phyloP scores from a whole-genome alignment of 2,888 invertebrate genomes.

The Lasioglossum lativentre region DNA sequence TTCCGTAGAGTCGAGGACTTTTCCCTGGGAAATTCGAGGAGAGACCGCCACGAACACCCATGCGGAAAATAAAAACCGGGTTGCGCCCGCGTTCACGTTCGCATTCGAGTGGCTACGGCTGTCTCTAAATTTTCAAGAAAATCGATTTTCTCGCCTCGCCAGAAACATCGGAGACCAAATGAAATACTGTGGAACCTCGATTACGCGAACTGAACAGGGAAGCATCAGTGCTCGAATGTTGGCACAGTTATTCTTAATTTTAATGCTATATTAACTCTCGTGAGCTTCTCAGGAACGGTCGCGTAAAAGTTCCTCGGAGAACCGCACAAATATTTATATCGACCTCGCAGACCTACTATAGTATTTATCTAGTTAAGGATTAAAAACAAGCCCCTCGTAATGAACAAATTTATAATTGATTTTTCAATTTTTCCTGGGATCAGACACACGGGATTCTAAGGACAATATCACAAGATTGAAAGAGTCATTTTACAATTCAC shows the following conservation, averaged over 20 bases:
- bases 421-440: too few relatives aligned
- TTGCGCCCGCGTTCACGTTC: conserved; percentile 17
- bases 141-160: not conserved
- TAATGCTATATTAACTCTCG: too few relatives aligned
- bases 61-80: conserved; percentile 21
- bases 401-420: too few relatives aligned
- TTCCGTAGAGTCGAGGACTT: conserved; percentile 19
- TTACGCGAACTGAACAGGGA: not conserved
- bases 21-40: conserved; percentile 4
- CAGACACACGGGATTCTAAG: too few relatives aligned
- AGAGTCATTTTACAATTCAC: too few relatives aligned
- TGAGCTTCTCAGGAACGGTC: too few relatives aligned
- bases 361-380: too few relatives aligned
- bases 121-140: not conserved
- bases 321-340: too few relatives aligned
- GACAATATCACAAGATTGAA: too few relatives aligned
- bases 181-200: not conserved
- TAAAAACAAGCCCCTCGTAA: too few relatives aligned
- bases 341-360: too few relatives aligned
- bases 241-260: not conserved
- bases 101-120: not conserved
- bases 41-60: conserved; percentile 3
- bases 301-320: too few relatives aligned
- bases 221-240: not conserved
- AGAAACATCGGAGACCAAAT: not conserved